Percentiles rank a stretch among this genome's conserved stretches.
Evolutionary conservation across 2,888 invertebrate species (phyloP).

Genomic region (Euplexia lucipara): DNA sequence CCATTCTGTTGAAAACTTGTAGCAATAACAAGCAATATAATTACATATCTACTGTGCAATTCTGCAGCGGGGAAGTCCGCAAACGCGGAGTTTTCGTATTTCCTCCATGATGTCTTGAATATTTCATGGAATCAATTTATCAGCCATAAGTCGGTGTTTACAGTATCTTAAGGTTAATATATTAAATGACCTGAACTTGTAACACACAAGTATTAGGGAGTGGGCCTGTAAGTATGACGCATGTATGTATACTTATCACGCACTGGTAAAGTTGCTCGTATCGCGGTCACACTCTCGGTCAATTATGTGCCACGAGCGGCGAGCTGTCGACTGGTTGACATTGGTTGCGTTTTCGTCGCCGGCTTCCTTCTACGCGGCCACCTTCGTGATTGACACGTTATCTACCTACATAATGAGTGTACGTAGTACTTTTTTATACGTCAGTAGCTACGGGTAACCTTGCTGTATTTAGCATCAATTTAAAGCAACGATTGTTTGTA

Average conservation of each 20-base stretch:
- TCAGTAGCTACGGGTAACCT: slow-evolving; percentile 40
- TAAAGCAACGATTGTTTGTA: slow-evolving; percentile 65
- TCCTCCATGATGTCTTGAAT: slow-evolving; percentile 22
- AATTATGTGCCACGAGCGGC: slow-evolving; percentile 72
- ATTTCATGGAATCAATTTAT: slow-evolving; percentile 31
- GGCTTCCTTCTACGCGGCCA: slow-evolving; percentile 78
- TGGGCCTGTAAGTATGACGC: slow-evolving; percentile 63
- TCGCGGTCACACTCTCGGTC: slow-evolving; percentile 75
- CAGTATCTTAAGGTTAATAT: slow-evolving; percentile 46
- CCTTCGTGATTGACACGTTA: slow-evolving; percentile 76
- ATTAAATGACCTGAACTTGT: slow-evolving; percentile 70
- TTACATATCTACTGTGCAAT: slow-evolving; percentile 4
- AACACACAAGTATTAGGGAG: slow-evolving; percentile 66
- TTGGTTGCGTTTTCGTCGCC: slow-evolving; percentile 77
- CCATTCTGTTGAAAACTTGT: slow-evolving; percentile 21
- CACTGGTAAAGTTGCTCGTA: slow-evolving; percentile 68
- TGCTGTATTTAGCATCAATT: slow-evolving; percentile 56
- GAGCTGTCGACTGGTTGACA: slow-evolving; percentile 76
- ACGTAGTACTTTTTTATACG: slow-evolving; percentile 66
- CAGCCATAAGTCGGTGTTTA: slow-evolving; percentile 20
- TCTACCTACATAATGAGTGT: slow-evolving; percentile 64
- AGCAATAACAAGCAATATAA: slow-evolving; percentile 26
- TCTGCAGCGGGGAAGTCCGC: slow-evolving; percentile 47
- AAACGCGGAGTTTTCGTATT: slow-evolving; percentile 21
- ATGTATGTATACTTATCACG: slow-evolving; percentile 64